A percentile compares a stretch with the other conserved stretches of the same genome.
These are phyloP conservation scores for Carettochelys insculpta DNA, from an alignment of 2,113 vertebrate species.

Conservation along the genomic window DNA sequence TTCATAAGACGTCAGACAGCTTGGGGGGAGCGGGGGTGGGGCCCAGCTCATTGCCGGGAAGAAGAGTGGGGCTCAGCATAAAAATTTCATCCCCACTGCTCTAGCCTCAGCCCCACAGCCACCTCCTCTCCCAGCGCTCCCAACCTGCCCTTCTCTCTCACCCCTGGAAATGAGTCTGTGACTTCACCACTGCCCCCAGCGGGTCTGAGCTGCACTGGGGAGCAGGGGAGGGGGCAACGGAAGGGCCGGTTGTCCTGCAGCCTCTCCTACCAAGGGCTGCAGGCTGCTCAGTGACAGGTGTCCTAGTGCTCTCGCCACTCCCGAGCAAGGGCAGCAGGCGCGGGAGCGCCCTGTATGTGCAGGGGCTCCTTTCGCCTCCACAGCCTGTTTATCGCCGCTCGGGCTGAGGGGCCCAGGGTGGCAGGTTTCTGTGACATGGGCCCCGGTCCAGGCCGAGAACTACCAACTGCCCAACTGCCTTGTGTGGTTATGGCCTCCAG, in stretches of 20 bases:
- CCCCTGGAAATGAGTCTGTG: not conserved
- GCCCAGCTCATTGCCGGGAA: no score
- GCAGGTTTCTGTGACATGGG: not conserved
- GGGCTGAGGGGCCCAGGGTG: not conserved
- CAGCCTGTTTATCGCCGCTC: not conserved
- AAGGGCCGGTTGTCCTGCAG: not conserved
- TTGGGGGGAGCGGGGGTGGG: no score
- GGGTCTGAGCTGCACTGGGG: not conserved
- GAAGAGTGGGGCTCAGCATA: no score
- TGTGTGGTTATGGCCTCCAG: not conserved
- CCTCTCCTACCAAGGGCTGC: not conserved
- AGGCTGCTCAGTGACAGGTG: not conserved
- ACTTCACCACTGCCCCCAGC: not conserved
- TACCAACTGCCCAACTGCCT: not conserved
- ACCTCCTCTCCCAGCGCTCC: no score
- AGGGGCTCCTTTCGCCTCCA: no score
- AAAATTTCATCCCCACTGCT: no score
- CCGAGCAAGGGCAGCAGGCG: not conserved
- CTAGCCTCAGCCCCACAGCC: no score
- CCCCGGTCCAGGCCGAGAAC: not conserved
- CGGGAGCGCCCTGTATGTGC: no score
- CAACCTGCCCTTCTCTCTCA: not conserved
- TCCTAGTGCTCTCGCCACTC: not conserved
- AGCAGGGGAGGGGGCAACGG: no score
- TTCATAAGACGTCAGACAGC: no score